These are phyloP conservation scores for Sporophila hypoxantha DNA, from an alignment of 2,113 vertebrate species.

Conservation along the genomic window DNA sequence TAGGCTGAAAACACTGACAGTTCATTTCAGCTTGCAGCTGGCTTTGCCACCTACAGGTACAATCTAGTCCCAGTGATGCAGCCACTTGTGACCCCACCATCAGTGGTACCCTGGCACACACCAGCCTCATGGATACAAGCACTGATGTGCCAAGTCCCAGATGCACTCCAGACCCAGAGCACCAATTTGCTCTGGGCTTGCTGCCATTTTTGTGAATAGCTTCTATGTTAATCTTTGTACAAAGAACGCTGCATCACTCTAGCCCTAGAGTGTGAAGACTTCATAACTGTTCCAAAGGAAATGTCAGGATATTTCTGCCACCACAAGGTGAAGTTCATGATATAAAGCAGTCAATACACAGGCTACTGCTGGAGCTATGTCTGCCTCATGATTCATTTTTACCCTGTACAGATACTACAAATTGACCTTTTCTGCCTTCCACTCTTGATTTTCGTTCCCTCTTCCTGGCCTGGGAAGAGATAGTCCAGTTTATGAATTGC, in stretches of 20 bases:
- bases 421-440: not conserved
- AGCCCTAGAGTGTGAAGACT: not conserved
- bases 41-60: not conserved
- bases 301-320: not conserved
- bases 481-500: not conserved
- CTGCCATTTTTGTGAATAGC: not conserved
- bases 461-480: not conserved
- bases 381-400: not conserved
- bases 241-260: not conserved
- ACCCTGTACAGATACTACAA: not conserved
- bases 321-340: not conserved
- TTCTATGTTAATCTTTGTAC: not conserved
- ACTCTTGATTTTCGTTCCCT: not conserved
- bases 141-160: not conserved
- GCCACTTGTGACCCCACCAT: not conserved
- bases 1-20: not conserved
- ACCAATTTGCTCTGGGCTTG: not conserved
- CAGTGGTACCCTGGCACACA: not conserved
- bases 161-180: not conserved
- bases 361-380: not conserved
- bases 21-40: not conserved
- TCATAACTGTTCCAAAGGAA: not conserved
- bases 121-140: rapidly evolving
- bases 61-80: not conserved
- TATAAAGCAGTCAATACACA: not conserved